Conservation (phyloP, 2,888 invertebrate genomes). For the Microplitis manilae region DNA sequence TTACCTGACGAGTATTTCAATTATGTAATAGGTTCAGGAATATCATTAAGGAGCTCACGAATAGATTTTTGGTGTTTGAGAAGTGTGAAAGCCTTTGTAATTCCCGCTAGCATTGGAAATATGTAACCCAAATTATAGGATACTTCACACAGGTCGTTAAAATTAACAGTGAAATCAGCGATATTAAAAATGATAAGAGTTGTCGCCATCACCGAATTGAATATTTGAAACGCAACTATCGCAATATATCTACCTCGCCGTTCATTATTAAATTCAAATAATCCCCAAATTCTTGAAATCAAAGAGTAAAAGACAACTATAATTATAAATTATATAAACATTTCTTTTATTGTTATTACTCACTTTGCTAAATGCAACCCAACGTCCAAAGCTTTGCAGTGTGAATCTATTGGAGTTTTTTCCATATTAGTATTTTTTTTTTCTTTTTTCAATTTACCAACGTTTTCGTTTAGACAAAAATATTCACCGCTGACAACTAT, state of each 20-base stretch:
- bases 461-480: too few species aligned
- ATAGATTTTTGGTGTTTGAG: not conserved
- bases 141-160: not conserved
- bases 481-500: too few species aligned
- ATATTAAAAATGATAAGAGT: not conserved
- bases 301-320: too few species aligned
- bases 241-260: not conserved
- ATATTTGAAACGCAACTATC: not conserved
- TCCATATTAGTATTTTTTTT: too few species aligned
- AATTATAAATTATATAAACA: too few species aligned
- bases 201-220: not conserved
- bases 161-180: not conserved
- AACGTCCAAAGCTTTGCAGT: too few species aligned
- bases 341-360: too few species aligned
- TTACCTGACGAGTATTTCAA: not conserved
- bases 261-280: not conserved
- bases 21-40: not conserved
- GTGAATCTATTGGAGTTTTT: too few species aligned
- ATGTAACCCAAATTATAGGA: not conserved
- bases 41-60: not conserved
- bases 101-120: not conserved
- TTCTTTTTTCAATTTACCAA: too few species aligned
- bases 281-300: not conserved
- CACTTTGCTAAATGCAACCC: too few species aligned
- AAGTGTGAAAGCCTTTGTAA: not conserved